A percentile compares a stretch with the other conserved stretches of the same genome.
phyloP scores from a whole-genome alignment of 2,797 vertebrate species.

The Manis crassicaudata region DNA sequence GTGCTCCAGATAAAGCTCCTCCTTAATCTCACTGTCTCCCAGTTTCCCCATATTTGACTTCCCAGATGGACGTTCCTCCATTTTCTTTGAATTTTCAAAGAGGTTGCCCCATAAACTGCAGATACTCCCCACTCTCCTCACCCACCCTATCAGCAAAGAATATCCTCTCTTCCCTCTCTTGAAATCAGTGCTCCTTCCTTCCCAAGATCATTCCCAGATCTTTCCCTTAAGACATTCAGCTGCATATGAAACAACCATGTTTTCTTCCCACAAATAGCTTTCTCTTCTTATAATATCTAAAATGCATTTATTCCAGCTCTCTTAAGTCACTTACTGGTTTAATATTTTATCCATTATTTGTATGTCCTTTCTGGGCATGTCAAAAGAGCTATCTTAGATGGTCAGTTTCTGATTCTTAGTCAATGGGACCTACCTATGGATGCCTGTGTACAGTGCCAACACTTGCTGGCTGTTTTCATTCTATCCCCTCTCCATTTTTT shows the following conservation, averaged over 20 bases:
- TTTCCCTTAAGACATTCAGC: not conserved
- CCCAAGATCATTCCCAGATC: not conserved
- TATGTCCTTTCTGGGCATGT: not conserved
- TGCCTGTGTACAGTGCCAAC: not conserved
- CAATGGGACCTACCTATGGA: not conserved
- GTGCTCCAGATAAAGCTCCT: not conserved
- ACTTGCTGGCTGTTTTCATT: not conserved
- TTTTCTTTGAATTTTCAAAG: constrained; percentile 37
- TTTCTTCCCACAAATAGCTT: constrained; percentile 16
- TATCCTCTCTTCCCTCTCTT: not conserved
- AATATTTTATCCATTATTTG: constrained; percentile 18
- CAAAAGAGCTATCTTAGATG: not conserved
- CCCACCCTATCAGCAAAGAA: not conserved
- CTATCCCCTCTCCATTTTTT: not conserved
- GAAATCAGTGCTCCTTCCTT: not conserved
- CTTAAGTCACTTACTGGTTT: not conserved
- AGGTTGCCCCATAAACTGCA: not conserved
- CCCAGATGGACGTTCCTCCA: not conserved
- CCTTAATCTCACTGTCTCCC: not conserved
- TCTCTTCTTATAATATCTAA: not conserved
- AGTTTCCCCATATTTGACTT: not conserved
- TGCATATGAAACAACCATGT: not conserved
- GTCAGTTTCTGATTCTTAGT: constrained; percentile 35
- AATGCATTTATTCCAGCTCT: not conserved
- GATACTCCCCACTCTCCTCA: not conserved